These are phyloP conservation scores for Parotocinclus haroldoi DNA, from an alignment of 2,797 vertebrate species.

Conservation along the genomic window DNA sequence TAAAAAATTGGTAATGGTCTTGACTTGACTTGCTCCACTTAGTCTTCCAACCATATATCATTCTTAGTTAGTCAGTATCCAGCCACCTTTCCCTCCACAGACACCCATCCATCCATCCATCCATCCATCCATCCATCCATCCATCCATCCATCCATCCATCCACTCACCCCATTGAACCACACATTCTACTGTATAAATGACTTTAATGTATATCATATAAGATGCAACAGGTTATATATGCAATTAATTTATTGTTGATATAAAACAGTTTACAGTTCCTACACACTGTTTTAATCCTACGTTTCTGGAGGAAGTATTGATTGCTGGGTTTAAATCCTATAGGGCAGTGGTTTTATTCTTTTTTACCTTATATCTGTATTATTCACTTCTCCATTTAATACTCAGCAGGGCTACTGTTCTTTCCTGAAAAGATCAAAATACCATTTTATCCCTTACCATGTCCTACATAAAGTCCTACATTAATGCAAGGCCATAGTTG, in stretches of 20 bases:
- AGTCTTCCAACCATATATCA: no score
- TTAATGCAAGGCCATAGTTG: conserved; percentile 51
- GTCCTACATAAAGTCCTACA: conserved; percentile 20
- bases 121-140: no score
- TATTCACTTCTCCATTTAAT: conserved; percentile 21
- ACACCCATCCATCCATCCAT: no score
- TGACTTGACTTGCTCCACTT: no score
- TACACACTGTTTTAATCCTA: conserved; percentile 19
- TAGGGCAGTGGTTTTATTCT: neutral
- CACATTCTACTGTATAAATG: conserved; percentile 35
- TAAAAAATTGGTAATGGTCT: no score
- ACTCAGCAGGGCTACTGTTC: conserved; percentile 3
- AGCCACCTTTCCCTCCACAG: no score
- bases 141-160: no score
- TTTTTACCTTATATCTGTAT: no score
- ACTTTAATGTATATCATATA: conserved; percentile 45
- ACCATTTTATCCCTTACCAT: neutral
- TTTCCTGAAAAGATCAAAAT: conserved; percentile 34
- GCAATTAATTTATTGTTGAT: conserved; percentile 9
- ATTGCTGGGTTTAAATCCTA: conserved; percentile 23
- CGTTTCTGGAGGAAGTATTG: conserved; percentile 31
- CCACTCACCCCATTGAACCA: neutral
- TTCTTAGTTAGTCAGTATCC: no score
- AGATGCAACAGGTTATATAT: conserved; percentile 44
- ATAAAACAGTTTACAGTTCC: conserved; percentile 32